Conservation (phyloP, 2,888 invertebrate species). For the Atethmia centrago region DNA sequence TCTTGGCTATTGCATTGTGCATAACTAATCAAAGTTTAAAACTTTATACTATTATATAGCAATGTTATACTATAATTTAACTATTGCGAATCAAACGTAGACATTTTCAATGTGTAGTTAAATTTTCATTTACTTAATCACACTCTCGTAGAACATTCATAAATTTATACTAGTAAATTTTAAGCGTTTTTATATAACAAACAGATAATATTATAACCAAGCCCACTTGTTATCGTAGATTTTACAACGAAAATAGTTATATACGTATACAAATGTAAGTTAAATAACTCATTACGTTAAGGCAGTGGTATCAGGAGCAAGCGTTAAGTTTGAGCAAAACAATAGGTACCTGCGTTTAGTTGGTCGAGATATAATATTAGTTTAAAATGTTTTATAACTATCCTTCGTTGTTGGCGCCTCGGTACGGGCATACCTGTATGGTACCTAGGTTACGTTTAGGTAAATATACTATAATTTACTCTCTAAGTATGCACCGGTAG, state of each 20-base stretch:
- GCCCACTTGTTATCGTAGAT: constrained; percentile 85
- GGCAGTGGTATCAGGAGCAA: constrained; percentile 61
- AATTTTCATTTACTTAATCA: constrained; percentile 68
- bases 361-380: constrained; percentile 36
- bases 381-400: constrained; percentile 56
- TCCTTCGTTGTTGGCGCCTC: constrained; percentile 70
- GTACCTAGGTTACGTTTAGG: constrained; percentile 62
- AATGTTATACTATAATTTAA: constrained; percentile 73
- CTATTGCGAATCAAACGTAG: constrained; percentile 75
- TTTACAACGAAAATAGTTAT: constrained; percentile 88
- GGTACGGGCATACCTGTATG: constrained; percentile 54
- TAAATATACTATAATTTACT: constrained; percentile 66
- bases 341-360: constrained; percentile 64
- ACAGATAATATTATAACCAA: constrained; percentile 71
- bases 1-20: constrained; percentile 72
- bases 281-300: constrained; percentile 70
- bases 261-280: constrained; percentile 77
- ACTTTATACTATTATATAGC: constrained; percentile 58
- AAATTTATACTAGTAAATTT: constrained; percentile 63
- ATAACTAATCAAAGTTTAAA: constrained; percentile 67
- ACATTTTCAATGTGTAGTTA: constrained; percentile 73
- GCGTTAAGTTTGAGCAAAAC: constrained; percentile 67
- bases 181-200: constrained; percentile 72
- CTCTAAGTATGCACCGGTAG: constrained; percentile 79
- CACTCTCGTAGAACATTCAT: constrained; percentile 67